A percentile compares a stretch with the other conserved stretches of the same genome.
Conservation (phyloP, 2,113 vertebrate genomes). For the Colinus virginianus region DNA sequence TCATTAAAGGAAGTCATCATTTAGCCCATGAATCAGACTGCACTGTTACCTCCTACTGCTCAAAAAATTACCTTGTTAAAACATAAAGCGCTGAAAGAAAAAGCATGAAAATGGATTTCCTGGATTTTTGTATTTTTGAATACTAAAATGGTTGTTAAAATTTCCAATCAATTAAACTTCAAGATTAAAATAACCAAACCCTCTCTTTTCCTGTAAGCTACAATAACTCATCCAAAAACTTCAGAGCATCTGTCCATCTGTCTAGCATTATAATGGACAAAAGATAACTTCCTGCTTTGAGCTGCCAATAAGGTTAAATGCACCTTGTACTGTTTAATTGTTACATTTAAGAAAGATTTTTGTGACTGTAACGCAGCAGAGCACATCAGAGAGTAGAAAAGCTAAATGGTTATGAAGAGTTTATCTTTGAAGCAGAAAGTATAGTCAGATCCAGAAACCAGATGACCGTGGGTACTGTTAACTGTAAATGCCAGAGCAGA, state of each 20-base stretch:
- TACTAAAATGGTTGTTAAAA: background rate
- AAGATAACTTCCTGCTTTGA: background rate
- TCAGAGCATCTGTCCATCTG: background rate
- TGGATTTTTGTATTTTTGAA: background rate
- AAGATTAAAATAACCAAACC: background rate
- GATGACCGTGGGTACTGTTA: background rate
- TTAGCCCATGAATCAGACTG: background rate
- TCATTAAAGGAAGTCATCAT: background rate
- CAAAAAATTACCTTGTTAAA: background rate
- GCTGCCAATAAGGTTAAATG: background rate
- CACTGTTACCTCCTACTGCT: background rate
- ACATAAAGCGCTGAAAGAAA: background rate
- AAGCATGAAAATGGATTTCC: background rate
- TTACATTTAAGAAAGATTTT: background rate
- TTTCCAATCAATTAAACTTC: background rate
- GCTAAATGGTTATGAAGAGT: background rate
- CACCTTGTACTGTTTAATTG: background rate
- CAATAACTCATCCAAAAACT: background rate
- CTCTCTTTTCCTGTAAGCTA: background rate
- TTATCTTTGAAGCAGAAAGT: background rate
- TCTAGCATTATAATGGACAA: background rate
- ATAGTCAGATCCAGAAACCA: background rate
- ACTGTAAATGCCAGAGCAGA: background rate
- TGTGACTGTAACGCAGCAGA: background rate
- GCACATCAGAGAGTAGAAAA: background rate